Evolutionary conservation across 2,888 invertebrate species (phyloP), one percentile per base, ranked within the genome.

Genomic region (Shargacucullia verbasci): DNA sequence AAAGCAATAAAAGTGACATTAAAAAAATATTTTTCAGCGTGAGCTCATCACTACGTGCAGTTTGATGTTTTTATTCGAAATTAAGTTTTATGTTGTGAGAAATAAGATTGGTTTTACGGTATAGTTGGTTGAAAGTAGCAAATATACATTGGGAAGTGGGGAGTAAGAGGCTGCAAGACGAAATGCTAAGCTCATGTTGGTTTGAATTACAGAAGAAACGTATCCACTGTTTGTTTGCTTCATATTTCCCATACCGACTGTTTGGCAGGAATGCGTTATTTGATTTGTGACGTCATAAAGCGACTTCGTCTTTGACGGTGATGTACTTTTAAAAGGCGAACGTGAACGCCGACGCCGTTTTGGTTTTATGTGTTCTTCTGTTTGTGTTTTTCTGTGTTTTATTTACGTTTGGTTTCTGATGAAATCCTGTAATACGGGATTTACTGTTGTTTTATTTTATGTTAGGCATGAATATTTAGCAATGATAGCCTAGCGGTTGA

Each of bases 111-210:
- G 27, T 41, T 68, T 76, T 79, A 58, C 40, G 44, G 4, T 60
- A 61, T 25, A 11, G 12, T 29, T 9, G 7, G 11, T 40, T 3
- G 39, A 66, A 66, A 69, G 59, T 62, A 65, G 44, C 55, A 66
- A 70, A 75, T 70, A 74, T 65, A 78, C 70, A 76, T 80, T 80
- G 76, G 61, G 70, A 62, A 72, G 72, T 76, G 64, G 67, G 57
- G 69, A 53, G 59, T 64, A 63, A 63, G 68, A 72, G 68, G 59
- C 50, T 81, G 78, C 71, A 78, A 74, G 70, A 57, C 64, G 67
- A 71, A 82, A 80, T 73, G 68, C 71, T 78, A 75, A 73, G 74
- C 72, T 65, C 52, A 53, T 71, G 66, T 73, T 55, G 73, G 76
- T 75, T 79, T 72, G 71, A 78, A 74, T 82, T 81, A 79, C 59